Conservation (phyloP, 2,888 invertebrate genomes). For the Pemphredon lugubris region DNA sequence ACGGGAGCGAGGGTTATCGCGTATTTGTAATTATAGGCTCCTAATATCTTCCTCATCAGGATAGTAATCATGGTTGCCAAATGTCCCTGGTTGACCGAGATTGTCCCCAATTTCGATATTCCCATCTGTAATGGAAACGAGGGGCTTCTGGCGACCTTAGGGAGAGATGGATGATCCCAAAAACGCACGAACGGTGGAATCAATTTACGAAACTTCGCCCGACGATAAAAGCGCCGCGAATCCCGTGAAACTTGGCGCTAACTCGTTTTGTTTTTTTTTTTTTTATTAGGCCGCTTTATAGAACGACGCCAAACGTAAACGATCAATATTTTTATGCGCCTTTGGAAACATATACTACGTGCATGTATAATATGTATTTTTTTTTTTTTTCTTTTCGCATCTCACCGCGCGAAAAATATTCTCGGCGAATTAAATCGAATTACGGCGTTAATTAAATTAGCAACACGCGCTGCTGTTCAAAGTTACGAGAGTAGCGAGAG, state of each 20-base stretch:
- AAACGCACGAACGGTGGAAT: constrained; percentile 6
- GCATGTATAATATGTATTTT: too few relatives aligned
- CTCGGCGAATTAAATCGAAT: too few relatives aligned
- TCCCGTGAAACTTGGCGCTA: not conserved
- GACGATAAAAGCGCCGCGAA: not conserved
- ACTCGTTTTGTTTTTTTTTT: not conserved
- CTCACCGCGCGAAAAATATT: too few relatives aligned
- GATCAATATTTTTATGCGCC: not conserved
- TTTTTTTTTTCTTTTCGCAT: too few relatives aligned
- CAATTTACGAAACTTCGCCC: not conserved
- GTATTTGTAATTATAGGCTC: constrained; percentile 62
- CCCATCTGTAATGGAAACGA: constrained; percentile 23
- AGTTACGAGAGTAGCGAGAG: too few relatives aligned
- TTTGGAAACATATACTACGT: too few relatives aligned
- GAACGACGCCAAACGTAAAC: not conserved
- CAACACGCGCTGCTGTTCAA: too few relatives aligned
- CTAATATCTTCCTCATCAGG: constrained; percentile 65
- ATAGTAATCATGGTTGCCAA: constrained; percentile 59
- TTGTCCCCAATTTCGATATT: constrained; percentile 53
- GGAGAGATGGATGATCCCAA: constrained; percentile 22
- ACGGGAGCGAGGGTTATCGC: constrained; percentile 56
- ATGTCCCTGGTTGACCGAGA: constrained; percentile 55
- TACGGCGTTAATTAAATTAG: too few relatives aligned
- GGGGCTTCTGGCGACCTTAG: constrained; percentile 7
- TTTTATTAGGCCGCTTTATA: too few relatives aligned